Evolutionary conservation across 2,113 vertebrate species (phyloP).

Genomic region (Platanista minor): DNA sequence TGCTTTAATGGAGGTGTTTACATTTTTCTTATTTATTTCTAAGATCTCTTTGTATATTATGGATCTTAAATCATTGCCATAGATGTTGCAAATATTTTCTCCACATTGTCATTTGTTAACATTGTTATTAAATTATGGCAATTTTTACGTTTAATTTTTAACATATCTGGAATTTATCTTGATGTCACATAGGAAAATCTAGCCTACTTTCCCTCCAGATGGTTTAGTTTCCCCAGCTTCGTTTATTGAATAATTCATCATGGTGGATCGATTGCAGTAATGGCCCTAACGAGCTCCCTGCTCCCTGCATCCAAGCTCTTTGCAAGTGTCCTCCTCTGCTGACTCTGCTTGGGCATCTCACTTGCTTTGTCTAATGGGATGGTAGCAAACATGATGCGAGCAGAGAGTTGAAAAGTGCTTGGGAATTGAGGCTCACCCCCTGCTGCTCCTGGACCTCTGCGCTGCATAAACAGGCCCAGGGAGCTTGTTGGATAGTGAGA

Average conservation of each 20-base stretch:
- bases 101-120: background rate
- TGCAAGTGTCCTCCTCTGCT: background rate
- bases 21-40: constrained; percentile 4
- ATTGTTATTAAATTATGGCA: background rate
- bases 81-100: background rate
- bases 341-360: background rate
- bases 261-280: background rate
- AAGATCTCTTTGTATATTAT: background rate
- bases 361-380: background rate
- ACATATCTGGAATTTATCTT: background rate
- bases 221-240: background rate
- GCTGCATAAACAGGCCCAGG: background rate
- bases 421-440: background rate
- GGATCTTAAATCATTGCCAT: background rate
- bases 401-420: background rate
- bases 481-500: background rate
- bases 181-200: background rate
- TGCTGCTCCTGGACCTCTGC: background rate
- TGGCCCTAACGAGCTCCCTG: background rate
- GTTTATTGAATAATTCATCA: background rate
- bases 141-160: constrained; percentile 36
- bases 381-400: background rate
- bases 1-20: background rate
- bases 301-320: background rate
- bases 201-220: background rate